These are phyloP conservation scores for Acanthoscelides obtectus DNA, from an alignment of 2,888 invertebrate genomes.

Conservation along the genomic window DNA sequence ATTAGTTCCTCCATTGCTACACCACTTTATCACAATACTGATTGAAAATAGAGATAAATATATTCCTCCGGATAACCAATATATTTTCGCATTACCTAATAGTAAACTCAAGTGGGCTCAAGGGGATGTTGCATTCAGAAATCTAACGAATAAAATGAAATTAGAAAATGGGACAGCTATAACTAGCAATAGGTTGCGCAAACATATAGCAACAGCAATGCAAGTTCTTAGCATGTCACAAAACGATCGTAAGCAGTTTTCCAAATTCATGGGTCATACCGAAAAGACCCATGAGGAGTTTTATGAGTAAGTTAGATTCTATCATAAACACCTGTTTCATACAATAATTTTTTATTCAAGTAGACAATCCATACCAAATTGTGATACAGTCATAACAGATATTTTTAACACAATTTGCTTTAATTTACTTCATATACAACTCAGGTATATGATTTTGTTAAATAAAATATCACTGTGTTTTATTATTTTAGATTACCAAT, in stretches of 20 bases:
- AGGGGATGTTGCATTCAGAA: conserved; percentile 29
- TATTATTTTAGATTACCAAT: conserved; percentile 19
- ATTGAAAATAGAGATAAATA: conserved; percentile 25
- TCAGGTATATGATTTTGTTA: not conserved
- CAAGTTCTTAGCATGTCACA: conserved; percentile 26
- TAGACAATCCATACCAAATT: too few relatives aligned
- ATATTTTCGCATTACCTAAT: conserved; percentile 27
- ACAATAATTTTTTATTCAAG: too few relatives aligned
- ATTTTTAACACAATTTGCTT: too few relatives aligned
- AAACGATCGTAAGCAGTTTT: conserved; percentile 21
- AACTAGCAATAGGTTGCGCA: conserved; percentile 27
- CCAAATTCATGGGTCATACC: conserved; percentile 24
- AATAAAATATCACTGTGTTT: not conserved
- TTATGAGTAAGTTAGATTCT: conserved; percentile 19
- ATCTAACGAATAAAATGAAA: conserved; percentile 22
- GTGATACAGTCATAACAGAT: not conserved
- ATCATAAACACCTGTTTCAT: too few relatives aligned
- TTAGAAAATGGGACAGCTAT: conserved; percentile 24
- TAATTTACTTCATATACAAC: too few relatives aligned
- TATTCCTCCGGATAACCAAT: conserved; percentile 28
- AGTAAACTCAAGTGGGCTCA: conserved; percentile 29
- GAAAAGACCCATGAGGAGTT: conserved; percentile 22
- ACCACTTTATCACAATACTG: conserved; percentile 24
- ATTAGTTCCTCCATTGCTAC: conserved; percentile 26
- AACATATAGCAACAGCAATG: conserved; percentile 29